phyloP scores from a whole-genome alignment of 2,888 invertebrate species.

The Drosophila mercatorum region DNA sequence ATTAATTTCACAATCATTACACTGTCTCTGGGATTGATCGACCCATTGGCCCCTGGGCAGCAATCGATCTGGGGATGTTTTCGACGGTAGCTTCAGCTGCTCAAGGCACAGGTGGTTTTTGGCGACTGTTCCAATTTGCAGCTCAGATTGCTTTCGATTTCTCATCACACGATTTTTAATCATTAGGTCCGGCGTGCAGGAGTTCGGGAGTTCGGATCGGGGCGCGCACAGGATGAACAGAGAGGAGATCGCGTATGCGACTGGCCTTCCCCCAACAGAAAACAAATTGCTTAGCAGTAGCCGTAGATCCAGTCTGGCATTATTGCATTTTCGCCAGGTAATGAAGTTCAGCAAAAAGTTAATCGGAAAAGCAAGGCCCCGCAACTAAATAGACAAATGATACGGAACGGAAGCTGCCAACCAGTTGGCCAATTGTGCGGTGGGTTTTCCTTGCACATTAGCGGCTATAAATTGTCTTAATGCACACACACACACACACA shows the following conservation, averaged over 20 bases:
- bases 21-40: constrained; percentile 39
- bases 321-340: constrained; percentile 78
- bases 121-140: constrained; percentile 74
- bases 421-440: constrained; percentile 75
- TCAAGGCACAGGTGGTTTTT: constrained; percentile 70
- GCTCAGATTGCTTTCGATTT: constrained; percentile 68
- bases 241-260: constrained; percentile 42
- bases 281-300: constrained; percentile 64
- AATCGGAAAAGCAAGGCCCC: constrained; percentile 80
- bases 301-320: constrained; percentile 33
- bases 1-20: constrained; percentile 70
- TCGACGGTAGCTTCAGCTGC: constrained; percentile 59
- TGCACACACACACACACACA: constrained; percentile 51
- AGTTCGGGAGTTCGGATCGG: constrained; percentile 24
- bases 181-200: constrained; percentile 54
- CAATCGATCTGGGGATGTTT: constrained; percentile 38
- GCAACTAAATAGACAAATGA: constrained; percentile 83
- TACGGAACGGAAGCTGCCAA: constrained; percentile 83
- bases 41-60: constrained; percentile 32
- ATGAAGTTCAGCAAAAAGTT: constrained; percentile 82
- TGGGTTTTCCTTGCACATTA: constrained; percentile 81
- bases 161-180: constrained; percentile 73
- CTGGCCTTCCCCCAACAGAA: constrained; percentile 55
- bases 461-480: constrained; percentile 80
- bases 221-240: constrained; percentile 9